phyloP scores from a whole-genome alignment of 2,113 vertebrate genomes.

The Heterochromis multidens region DNA sequence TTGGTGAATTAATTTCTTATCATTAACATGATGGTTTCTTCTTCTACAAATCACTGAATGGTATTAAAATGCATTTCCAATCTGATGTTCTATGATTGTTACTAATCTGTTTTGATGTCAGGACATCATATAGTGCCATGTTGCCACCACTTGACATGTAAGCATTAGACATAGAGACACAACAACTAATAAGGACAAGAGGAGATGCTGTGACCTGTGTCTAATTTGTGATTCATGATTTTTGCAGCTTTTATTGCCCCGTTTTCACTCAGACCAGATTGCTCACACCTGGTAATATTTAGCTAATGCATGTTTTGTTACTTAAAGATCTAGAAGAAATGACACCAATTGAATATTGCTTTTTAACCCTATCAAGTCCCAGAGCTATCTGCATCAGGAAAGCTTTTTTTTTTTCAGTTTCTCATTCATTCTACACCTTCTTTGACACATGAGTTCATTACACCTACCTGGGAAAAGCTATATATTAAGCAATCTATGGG shows the following conservation, averaged over 20 bases:
- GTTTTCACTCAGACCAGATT: not conserved
- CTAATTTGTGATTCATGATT: too few species aligned
- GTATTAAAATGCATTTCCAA: accelerated
- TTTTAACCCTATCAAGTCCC: not conserved
- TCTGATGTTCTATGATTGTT: too few species aligned
- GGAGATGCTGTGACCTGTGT: accelerated
- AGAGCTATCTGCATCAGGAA: too few species aligned
- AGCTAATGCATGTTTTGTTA: not conserved
- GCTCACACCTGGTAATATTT: not conserved
- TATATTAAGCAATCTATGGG: not conserved
- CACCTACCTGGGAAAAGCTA: not conserved
- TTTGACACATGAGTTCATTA: not conserved
- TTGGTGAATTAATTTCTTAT: not conserved
- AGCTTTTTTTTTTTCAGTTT: not conserved
- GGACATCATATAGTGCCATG: too few species aligned
- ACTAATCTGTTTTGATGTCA: too few species aligned
- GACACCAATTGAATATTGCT: not conserved
- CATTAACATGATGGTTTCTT: not conserved
- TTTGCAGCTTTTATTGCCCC: not conserved
- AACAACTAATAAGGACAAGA: not conserved
- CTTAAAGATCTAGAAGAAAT: not conserved
- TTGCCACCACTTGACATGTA: not conserved
- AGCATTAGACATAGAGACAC: not conserved
- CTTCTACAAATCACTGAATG: not conserved
- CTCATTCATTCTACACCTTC: not conserved